Conservation (phyloP, 2,888 invertebrate genomes). For the Agriopis leucophaearia region DNA sequence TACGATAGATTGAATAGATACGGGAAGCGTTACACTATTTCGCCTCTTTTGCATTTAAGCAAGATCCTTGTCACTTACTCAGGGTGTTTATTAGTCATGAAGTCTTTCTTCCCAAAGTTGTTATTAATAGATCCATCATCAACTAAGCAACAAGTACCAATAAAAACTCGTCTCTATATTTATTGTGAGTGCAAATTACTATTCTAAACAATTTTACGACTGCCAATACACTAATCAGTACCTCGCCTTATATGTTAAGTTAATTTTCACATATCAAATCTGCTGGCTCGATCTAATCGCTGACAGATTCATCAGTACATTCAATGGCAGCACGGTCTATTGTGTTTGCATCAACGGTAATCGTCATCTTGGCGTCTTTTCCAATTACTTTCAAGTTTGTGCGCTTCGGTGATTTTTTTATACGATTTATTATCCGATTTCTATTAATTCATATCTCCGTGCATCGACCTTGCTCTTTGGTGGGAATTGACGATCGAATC, state of each 20-base stretch:
- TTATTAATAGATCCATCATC: no score
- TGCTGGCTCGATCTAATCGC: constrained; percentile 51
- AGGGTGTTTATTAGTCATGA: no score
- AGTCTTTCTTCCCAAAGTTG: no score
- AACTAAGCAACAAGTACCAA: neutral
- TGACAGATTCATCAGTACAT: constrained; percentile 53
- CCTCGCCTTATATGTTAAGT: constrained; percentile 41
- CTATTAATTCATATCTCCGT: constrained; percentile 48
- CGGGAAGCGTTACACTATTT: no score
- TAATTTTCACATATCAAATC: constrained; percentile 47
- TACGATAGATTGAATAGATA: neutral
- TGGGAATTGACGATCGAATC: constrained; percentile 47
- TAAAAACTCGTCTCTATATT: neutral
- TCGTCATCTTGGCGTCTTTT: constrained; percentile 54
- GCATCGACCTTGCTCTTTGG: constrained; percentile 61
- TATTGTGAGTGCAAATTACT: neutral
- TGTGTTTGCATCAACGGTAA: constrained; percentile 52
- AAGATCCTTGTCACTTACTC: no score
- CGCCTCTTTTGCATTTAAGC: no score
- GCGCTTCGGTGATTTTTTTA: constrained; percentile 43
- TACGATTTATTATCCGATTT: constrained; percentile 53
- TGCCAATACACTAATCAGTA: constrained; percentile 12
- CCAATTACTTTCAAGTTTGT: constrained; percentile 55
- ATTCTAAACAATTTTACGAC: constrained; percentile 4
- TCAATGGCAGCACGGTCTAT: constrained; percentile 53